phyloP scores from a whole-genome alignment of 2,113 vertebrate species.

The Thermophis baileyi region DNA sequence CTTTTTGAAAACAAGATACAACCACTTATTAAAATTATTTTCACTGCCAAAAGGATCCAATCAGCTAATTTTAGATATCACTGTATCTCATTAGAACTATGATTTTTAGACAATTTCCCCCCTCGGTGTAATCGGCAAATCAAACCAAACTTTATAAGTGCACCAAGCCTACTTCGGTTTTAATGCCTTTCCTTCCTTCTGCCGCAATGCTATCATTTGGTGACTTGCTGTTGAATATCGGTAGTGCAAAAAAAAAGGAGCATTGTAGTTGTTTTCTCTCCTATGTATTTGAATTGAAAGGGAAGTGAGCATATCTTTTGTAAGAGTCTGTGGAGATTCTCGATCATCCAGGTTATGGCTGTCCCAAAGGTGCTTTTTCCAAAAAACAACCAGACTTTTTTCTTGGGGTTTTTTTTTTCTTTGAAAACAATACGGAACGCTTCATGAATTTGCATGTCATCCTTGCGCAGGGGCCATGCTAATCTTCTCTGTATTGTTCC shows the following conservation, averaged over 20 bases:
- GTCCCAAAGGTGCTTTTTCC: no score
- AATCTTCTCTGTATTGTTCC: no score
- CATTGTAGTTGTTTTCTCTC: not conserved
- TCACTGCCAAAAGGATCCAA: not conserved
- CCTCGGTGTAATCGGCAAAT: not conserved
- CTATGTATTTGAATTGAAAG: not conserved
- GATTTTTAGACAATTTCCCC: not conserved
- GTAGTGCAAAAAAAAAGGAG: not conserved
- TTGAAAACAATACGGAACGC: no score
- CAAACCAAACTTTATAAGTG: not conserved
- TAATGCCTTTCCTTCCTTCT: not conserved
- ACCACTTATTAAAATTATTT: not conserved
- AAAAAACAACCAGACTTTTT: no score
- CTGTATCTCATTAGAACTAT: not conserved
- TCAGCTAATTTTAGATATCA: not conserved
- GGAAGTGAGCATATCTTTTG: not conserved
- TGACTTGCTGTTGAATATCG: not conserved
- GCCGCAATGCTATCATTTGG: not conserved
- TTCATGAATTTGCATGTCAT: no score
- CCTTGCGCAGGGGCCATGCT: no score
- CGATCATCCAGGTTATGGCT: no score
- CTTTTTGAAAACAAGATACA: not conserved
- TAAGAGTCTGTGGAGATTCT: not conserved
- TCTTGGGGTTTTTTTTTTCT: no score
- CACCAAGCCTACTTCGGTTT: not conserved